Evolutionary conservation across 2,797 vertebrate genomes (phyloP).

Genomic region (Hybognathus amarus): DNA sequence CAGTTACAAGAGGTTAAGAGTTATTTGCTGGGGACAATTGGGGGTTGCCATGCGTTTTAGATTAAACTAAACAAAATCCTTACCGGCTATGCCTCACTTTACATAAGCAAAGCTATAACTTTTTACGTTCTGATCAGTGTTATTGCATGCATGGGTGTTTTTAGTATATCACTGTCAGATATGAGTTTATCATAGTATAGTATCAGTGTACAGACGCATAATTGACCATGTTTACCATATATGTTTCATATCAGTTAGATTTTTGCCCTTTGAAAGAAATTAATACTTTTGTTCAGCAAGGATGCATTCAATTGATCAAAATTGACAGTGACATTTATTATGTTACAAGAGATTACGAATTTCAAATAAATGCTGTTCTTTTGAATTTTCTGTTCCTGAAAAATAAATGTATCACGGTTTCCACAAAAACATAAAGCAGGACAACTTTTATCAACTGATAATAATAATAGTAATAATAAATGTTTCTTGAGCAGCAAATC

Average conservation of each 20-base stretch:
- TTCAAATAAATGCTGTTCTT: no score
- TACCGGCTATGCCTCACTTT: background rate
- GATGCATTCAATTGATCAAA: background rate
- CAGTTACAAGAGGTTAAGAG: conserved; percentile 20
- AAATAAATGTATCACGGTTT: background rate
- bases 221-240: background rate
- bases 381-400: background rate
- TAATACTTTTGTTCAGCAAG: background rate
- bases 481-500: background rate
- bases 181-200: background rate
- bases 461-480: background rate
- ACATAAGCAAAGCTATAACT: background rate
- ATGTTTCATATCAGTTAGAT: background rate
- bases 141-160: background rate
- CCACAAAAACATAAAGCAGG: background rate
- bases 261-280: background rate
- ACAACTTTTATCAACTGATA: background rate
- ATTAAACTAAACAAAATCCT: background rate
- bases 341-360: background rate
- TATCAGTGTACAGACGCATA: background rate
- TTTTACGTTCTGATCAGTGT: background rate
- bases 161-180: background rate
- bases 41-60: conserved; percentile 19
- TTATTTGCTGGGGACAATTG: conserved; percentile 16
- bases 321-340: background rate